Percentiles rank a stretch among this genome's conserved stretches.
Conservation (phyloP, 2,888 invertebrate genomes). For the Mamestra brassicae region DNA sequence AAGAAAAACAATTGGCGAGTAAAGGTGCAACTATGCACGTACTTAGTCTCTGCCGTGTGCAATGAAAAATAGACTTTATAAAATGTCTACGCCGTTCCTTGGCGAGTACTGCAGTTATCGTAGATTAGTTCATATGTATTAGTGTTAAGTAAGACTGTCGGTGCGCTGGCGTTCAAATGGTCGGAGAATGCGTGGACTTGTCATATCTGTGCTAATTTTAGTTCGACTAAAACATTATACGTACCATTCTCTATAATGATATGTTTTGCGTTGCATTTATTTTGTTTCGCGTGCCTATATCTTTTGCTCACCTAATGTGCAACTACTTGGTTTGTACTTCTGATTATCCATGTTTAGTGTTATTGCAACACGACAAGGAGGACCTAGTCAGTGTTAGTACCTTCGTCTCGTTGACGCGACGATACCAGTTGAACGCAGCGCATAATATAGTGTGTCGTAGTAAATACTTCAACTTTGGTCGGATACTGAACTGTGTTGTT, state of each 20-base stretch:
- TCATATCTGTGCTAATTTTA: constrained; percentile 5
- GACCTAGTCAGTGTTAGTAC: constrained; percentile 54
- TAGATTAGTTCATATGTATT: constrained; percentile 53
- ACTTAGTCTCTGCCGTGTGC: constrained; percentile 41
- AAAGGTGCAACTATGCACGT: neutral
- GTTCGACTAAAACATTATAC: neutral
- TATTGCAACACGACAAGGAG: constrained; percentile 1
- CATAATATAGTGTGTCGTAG: constrained; percentile 54
- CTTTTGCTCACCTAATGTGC: neutral
- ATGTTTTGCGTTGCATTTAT: neutral
- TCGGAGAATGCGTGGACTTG: neutral
- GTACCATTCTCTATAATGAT: neutral
- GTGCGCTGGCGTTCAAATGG: constrained; percentile 58
- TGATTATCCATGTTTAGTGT: neutral
- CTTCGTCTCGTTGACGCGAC: constrained; percentile 3
- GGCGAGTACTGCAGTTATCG: constrained; percentile 64
- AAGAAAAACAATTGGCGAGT: neutral
- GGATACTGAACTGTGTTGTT: constrained; percentile 18
- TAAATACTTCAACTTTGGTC: constrained; percentile 62
- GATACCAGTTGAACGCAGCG: constrained; percentile 48
- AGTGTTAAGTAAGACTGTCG: constrained; percentile 60
- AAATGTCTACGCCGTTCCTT: constrained; percentile 41
- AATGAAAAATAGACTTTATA: constrained; percentile 36
- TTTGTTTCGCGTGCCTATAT: neutral
- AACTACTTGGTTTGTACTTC: neutral